A percentile compares a stretch with the other conserved stretches of the same genome.
These are phyloP conservation scores for Botia almorhae DNA, from an alignment of 2,797 vertebrate genomes.

Conservation along the genomic window DNA sequence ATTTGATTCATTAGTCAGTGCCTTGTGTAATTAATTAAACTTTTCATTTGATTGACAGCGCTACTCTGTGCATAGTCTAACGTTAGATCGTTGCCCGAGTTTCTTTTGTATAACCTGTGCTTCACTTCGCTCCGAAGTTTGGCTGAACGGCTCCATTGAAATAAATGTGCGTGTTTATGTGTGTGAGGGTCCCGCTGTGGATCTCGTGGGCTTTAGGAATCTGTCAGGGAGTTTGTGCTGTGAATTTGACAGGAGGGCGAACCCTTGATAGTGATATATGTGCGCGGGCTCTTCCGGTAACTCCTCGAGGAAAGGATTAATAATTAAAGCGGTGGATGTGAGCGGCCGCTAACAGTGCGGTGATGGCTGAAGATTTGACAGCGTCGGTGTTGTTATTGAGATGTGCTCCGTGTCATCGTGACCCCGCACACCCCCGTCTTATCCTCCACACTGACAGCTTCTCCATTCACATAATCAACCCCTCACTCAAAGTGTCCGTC, in stretches of 20 bases:
- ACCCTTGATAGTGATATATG: constrained; percentile 62
- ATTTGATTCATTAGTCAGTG: neutral
- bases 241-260: constrained; percentile 68
- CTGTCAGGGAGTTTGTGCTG: constrained; percentile 74
- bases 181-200: constrained; percentile 31
- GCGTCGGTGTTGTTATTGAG: constrained; percentile 67
- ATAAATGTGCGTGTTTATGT: constrained; percentile 30
- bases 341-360: constrained; percentile 65
- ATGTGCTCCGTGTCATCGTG: constrained; percentile 66
- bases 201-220: constrained; percentile 67
- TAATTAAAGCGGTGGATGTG: constrained; percentile 73
- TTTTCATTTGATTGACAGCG: neutral
- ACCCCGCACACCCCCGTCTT: constrained; percentile 67
- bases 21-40: neutral
- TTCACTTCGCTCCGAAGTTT: constrained; percentile 59
- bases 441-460: constrained; percentile 65
- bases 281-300: constrained; percentile 63
- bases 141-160: constrained; percentile 33
- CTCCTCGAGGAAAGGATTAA: constrained; percentile 71
- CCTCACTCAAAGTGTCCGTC: constrained; percentile 16
- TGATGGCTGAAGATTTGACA: constrained; percentile 68
- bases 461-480: neutral
- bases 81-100: neutral
- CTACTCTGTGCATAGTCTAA: neutral
- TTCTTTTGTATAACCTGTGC: constrained; percentile 32